A percentile compares a stretch with the other conserved stretches of the same genome.
Evolutionary conservation across 2,113 vertebrate species (phyloP).

Genomic region (Spheniscus mendiculus): DNA sequence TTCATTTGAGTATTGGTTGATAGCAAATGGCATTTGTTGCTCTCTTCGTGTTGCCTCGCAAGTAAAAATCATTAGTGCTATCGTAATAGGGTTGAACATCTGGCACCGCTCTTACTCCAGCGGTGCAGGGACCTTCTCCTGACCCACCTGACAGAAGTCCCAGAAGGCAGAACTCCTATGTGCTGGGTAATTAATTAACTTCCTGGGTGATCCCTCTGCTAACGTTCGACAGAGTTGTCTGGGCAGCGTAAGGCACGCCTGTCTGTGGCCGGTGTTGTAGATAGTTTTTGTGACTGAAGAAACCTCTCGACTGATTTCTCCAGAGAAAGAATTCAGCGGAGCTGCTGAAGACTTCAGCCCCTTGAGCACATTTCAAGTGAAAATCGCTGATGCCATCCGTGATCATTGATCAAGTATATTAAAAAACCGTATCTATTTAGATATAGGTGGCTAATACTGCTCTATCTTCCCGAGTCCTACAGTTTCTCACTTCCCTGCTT

Average conservation of each 20-base stretch:
- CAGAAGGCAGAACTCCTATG: background rate
- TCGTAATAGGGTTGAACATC: fast-evolving
- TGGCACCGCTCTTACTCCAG: background rate
- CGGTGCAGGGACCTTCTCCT: background rate
- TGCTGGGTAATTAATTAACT: background rate
- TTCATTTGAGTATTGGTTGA: background rate
- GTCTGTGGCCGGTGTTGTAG: fast-evolving
- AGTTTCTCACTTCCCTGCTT: slow-evolving; percentile 59
- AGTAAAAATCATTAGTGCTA: background rate
- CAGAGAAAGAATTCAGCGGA: background rate
- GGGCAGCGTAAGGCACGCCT: fast-evolving
- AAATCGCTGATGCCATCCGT: background rate
- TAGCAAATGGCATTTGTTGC: background rate
- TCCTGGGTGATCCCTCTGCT: background rate
- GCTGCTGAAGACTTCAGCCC: background rate
- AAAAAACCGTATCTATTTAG: background rate
- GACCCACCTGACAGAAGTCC: background rate
- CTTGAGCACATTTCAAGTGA: background rate
- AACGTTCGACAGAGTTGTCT: fast-evolving
- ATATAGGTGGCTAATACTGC: background rate
- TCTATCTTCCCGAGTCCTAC: background rate
- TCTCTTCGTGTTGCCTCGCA: background rate
- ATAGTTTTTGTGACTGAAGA: background rate
- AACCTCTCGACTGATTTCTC: background rate
- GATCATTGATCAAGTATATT: background rate